These are phyloP conservation scores for Lasiurus cinereus DNA, from an alignment of 2,113 vertebrate genomes.

Conservation along the genomic window DNA sequence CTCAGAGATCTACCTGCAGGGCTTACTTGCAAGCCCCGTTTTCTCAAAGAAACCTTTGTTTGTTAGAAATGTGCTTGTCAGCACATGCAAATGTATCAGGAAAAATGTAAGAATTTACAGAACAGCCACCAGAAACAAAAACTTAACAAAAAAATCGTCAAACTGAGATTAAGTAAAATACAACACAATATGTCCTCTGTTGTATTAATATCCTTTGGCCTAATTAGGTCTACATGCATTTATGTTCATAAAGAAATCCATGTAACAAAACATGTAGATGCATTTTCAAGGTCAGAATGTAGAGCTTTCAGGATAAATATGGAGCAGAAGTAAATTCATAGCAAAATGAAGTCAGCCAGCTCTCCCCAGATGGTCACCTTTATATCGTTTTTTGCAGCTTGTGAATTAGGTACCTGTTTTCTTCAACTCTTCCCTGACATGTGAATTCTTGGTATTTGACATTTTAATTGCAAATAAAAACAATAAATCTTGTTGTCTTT, in stretches of 20 bases:
- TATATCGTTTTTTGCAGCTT: slow-evolving; percentile 67
- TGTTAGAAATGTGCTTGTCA: slow-evolving; percentile 11
- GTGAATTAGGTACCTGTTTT: slow-evolving; percentile 79
- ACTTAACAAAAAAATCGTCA: neutral
- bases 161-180: slow-evolving; percentile 22
- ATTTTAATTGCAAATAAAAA: slow-evolving; percentile 79
- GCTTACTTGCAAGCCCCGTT: neutral
- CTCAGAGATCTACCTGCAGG: neutral
- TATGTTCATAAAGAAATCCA: slow-evolving; percentile 27
- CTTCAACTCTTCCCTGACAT: slow-evolving; percentile 44
- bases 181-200: neutral
- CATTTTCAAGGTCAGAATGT: slow-evolving; percentile 80
- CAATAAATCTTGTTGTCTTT: slow-evolving; percentile 26
- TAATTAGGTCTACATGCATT: slow-evolving; percentile 19
- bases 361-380: slow-evolving; percentile 82
- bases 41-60: neutral
- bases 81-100: neutral
- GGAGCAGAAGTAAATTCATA: slow-evolving; percentile 80
- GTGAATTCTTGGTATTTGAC: slow-evolving; percentile 70
- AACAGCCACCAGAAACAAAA: slow-evolving; percentile 15
- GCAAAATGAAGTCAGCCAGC: slow-evolving; percentile 80
- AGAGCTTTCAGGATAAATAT: slow-evolving; percentile 76
- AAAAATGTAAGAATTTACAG: slow-evolving; percentile 5
- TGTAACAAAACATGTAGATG: slow-evolving; percentile 20
- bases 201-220: slow-evolving; percentile 36